These are phyloP conservation scores for Crossaster papposus DNA, from an alignment of 53 echinoderm and acorn worm genomes.

Conservation along the genomic window DNA sequence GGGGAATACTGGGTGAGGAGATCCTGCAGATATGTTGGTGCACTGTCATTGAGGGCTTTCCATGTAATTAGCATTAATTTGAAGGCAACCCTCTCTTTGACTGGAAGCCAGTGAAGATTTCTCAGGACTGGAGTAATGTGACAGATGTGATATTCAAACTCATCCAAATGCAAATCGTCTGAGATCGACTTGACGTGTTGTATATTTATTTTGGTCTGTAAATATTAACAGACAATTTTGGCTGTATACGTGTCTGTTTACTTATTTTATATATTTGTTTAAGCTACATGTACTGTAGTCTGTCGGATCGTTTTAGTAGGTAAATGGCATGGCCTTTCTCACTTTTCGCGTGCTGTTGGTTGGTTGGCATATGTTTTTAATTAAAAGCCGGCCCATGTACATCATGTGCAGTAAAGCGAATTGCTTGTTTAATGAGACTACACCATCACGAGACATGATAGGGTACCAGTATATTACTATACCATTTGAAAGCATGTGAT, in stretches of 20 bases:
- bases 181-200: not conserved
- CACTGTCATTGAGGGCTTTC: too few species aligned
- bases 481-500: not conserved
- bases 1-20: too few species aligned
- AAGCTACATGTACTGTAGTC: too few species aligned
- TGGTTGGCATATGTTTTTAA: slow-evolving; percentile 5
- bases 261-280: not conserved
- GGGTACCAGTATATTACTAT: not conserved
- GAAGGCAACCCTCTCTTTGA: too few species aligned
- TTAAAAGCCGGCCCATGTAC: not conserved
- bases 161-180: not conserved
- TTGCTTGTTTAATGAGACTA: not conserved
- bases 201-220: not conserved
- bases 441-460: not conserved
- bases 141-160: too few species aligned
- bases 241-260: not conserved
- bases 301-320: not conserved
- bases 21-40: too few species aligned
- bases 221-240: not conserved
- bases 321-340: slow-evolving; percentile 11
- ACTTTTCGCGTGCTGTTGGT: not conserved
- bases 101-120: too few species aligned
- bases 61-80: too few species aligned
- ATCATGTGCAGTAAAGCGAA: too few species aligned
- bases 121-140: too few species aligned